These are phyloP conservation scores for Sebastes miniatus DNA, from an alignment of 2,797 vertebrate species.

Conservation along the genomic window DNA sequence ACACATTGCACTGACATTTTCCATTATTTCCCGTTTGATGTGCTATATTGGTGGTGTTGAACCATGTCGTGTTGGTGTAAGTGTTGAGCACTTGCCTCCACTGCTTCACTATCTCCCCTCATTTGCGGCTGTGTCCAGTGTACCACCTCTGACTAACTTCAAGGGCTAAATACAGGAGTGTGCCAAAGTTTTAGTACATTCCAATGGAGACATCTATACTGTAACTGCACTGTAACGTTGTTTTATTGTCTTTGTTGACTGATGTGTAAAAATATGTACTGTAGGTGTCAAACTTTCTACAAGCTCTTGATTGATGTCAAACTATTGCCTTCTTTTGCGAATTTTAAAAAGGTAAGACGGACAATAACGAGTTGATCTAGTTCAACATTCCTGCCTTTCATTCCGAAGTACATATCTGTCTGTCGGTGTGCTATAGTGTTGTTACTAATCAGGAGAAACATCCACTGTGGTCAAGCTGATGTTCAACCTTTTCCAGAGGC, in stretches of 20 bases:
- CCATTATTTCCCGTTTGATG: slow-evolving; percentile 14
- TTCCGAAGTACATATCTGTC: slow-evolving; percentile 44
- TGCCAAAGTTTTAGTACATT: slow-evolving; percentile 73
- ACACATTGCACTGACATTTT: slow-evolving; percentile 51
- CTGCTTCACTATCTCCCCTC: slow-evolving; percentile 16
- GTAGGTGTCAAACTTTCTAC: slow-evolving; percentile 61
- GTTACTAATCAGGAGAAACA: slow-evolving; percentile 67
- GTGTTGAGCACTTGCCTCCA: not conserved
- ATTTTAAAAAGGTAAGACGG: slow-evolving; percentile 37
- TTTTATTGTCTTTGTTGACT: slow-evolving; percentile 59
- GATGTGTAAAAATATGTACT: slow-evolving; percentile 60
- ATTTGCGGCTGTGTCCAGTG: slow-evolving; percentile 17
- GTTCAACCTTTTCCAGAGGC: slow-evolving; percentile 39
- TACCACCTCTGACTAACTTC: slow-evolving; percentile 42
- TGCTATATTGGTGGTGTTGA: slow-evolving; percentile 14
- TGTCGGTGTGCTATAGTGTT: slow-evolving; percentile 58
- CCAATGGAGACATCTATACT: slow-evolving; percentile 79
- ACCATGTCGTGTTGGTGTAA: slow-evolving; percentile 21
- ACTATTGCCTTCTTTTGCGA: slow-evolving; percentile 52
- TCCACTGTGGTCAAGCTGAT: slow-evolving; percentile 60
- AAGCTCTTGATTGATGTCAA: slow-evolving; percentile 62
- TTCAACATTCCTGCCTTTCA: slow-evolving; percentile 72
- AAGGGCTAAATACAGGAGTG: slow-evolving; percentile 82
- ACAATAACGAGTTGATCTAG: slow-evolving; percentile 39
- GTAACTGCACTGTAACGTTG: slow-evolving; percentile 73